Evolutionary conservation across 2,888 invertebrate species (phyloP), one percentile per base, ranked within the genome.

Genomic region (Diarsia brunnea): DNA sequence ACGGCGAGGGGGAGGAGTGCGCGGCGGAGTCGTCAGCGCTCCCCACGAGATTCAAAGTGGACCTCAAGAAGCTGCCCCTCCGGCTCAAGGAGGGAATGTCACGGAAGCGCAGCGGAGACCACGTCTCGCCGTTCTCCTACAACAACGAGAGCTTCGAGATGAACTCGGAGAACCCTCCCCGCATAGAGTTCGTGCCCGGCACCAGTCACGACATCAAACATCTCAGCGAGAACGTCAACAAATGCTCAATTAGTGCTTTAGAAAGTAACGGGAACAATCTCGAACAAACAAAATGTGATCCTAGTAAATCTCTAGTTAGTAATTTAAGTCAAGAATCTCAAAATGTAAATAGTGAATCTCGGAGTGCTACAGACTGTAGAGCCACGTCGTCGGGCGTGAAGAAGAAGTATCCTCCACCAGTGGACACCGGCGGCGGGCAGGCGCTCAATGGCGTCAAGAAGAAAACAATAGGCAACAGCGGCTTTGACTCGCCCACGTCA

Each of bases 1-100:
- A 97, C 94, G 97, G 97, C 85, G 95, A 97, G 78, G 97, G 97
- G 82, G 96, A 97, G 88, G 97, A 97, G 88, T 97, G 97, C 91
- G 96, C 97, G 84, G 97, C 97, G 81, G 97, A 97, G 93, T 97
- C 97, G 16, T 97, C 97, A 79, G 87, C 95, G 58, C 89, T 96
- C 49, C 95, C 96, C 63, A 85, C 94, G 76, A 91, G 94, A 75
- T 93, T 96, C 85, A 97, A 97, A 78, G 95, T 97, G 79, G 97
- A 97, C 89, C 97, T 97, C 89, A 97, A 97, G 91, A 97, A 97
- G 87, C 95, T 97, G 69, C 96, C 97, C 1, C 95, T 95, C 67
- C 96, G 97, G 84, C 94, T 97, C 84, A 97, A 97, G 86, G 97
- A 97, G 84, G 96, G 96, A 72, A 96, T 94, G 87, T 97, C 94